Evolutionary conservation across 2,113 vertebrate species (phyloP).

Genomic region (Hyla sarda): DNA sequence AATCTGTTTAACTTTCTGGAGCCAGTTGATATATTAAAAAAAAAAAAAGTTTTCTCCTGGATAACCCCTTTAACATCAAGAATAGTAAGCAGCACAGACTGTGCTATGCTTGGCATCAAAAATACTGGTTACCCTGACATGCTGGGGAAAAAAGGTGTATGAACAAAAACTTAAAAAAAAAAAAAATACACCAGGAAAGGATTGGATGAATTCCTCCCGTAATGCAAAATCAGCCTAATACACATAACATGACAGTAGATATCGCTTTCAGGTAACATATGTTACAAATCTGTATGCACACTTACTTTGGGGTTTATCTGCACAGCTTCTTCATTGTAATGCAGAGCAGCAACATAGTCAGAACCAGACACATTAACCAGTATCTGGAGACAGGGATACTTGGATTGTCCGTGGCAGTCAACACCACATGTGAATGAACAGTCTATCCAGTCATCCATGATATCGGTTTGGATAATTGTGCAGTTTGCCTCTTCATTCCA

Average conservation of each 20-base stretch:
- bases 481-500: slow-evolving; percentile 75
- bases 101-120: too few species aligned
- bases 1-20: too few species aligned
- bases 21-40: too few species aligned
- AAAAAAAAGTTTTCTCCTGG: too few species aligned
- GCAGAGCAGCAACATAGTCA: slow-evolving; percentile 69
- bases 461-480: slow-evolving; percentile 66
- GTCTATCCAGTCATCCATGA: slow-evolving; percentile 74
- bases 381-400: slow-evolving; percentile 75
- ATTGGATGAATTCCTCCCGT: too few species aligned
- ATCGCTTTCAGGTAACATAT: background rate
- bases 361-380: slow-evolving; percentile 72
- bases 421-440: slow-evolving; percentile 65
- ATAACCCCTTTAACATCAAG: too few species aligned
- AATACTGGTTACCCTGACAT: too few species aligned
- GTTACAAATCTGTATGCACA: background rate
- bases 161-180: too few species aligned
- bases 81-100: too few species aligned
- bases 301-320: slow-evolving; percentile 74
- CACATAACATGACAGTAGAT: background rate
- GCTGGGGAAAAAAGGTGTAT: too few species aligned
- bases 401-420: slow-evolving; percentile 66
- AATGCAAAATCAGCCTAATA: too few species aligned
- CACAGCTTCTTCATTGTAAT: slow-evolving; percentile 76
- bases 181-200: too few species aligned